A percentile compares a stretch with the other conserved stretches of the same genome.
Evolutionary conservation across 2,888 invertebrate genomes (phyloP).

Genomic region (Yponomeuta cagnagella): DNA sequence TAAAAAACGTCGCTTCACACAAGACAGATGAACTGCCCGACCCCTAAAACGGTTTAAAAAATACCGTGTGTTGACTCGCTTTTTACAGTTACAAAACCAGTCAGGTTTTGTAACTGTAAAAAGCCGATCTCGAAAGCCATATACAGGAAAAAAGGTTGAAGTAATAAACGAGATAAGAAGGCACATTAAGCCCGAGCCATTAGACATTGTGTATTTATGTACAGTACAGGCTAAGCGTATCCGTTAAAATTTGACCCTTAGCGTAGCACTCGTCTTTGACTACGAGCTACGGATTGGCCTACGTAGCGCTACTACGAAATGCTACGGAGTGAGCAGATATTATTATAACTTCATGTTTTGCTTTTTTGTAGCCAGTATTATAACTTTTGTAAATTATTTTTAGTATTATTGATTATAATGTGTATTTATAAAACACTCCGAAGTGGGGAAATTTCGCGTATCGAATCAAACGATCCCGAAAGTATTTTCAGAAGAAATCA

Average conservation of each 20-base stretch:
- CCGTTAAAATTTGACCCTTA: neutral
- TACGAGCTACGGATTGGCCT: neutral
- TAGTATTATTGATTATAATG: neutral
- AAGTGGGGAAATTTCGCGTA: neutral
- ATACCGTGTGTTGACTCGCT: neutral
- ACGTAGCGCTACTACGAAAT: neutral
- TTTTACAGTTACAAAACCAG: neutral
- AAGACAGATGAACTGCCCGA: slow-evolving; percentile 8
- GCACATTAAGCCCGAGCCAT: neutral
- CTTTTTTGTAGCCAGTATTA: neutral
- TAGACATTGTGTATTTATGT: neutral
- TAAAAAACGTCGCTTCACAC: slow-evolving; percentile 1
- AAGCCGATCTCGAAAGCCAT: neutral
- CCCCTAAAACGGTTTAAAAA: slow-evolving; percentile 11
- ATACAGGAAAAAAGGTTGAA: neutral
- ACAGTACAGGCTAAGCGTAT: neutral
- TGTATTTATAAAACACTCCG: neutral
- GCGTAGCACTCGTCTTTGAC: slow-evolving; percentile 1
- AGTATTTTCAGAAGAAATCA: neutral
- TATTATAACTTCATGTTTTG: neutral
- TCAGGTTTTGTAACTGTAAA: neutral
- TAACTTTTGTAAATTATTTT: neutral
- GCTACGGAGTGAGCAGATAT: neutral
- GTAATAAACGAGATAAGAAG: slow-evolving; percentile 3
- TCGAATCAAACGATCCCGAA: neutral